A percentile compares a stretch with the other conserved stretches of the same genome.
These are phyloP conservation scores for Himalopsyche phryganea DNA, from an alignment of 1,140 invertebrate species.

Conservation along the genomic window DNA sequence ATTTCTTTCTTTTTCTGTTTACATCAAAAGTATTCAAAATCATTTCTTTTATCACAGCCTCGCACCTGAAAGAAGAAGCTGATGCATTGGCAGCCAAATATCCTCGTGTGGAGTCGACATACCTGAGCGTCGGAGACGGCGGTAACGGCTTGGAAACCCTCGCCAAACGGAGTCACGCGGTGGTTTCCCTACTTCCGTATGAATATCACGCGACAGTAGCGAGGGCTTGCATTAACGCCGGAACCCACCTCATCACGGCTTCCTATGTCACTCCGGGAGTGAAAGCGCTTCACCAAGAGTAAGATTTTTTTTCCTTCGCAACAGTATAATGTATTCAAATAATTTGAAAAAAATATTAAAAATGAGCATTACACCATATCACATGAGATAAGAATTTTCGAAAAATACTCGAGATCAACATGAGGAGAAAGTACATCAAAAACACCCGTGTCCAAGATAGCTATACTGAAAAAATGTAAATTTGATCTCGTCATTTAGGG, in stretches of 20 bases:
- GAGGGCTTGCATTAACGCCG: constrained; percentile 78
- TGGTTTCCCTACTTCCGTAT: constrained; percentile 91
- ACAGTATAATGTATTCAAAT: too few species aligned
- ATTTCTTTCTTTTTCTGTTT: too few species aligned
- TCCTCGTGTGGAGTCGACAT: constrained; percentile 73
- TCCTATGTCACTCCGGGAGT: constrained; percentile 89
- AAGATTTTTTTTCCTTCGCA: too few species aligned
- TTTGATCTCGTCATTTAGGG: too few species aligned
- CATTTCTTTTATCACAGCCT: constrained; percentile 65
- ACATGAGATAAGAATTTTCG: too few species aligned
- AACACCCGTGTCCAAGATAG: too few species aligned
- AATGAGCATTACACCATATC: too few species aligned
- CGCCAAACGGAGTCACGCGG: constrained; percentile 41
- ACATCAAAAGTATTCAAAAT: too few species aligned
- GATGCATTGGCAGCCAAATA: constrained; percentile 76
- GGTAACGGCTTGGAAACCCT: constrained; percentile 62
- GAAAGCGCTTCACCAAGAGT: constrained; percentile 74
- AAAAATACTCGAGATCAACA: too few species aligned
- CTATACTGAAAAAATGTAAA: too few species aligned
- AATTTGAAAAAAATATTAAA: too few species aligned
- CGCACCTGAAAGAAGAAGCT: constrained; percentile 83
- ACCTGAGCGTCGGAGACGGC: constrained; percentile 76
- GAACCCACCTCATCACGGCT: constrained; percentile 93
- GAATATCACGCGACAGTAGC: constrained; percentile 82
- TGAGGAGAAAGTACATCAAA: too few species aligned